Conservation (phyloP, 2,113 vertebrate species). For the Ovis canadensis region DNA sequence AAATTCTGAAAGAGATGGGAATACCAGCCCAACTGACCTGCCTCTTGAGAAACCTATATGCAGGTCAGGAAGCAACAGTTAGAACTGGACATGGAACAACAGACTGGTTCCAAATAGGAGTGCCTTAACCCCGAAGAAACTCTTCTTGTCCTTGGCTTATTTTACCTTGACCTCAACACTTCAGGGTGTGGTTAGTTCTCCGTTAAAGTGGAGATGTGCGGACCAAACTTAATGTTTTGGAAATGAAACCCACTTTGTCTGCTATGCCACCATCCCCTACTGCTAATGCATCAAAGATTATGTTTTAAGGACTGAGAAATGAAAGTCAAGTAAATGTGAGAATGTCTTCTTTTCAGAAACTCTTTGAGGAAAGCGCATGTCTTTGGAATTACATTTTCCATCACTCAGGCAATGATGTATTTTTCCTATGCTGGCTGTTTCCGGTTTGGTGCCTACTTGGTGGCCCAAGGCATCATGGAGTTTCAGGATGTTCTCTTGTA, state of each 20-base stretch:
- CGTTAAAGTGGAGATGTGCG: not conserved
- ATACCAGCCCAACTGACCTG: no score
- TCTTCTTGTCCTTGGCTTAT: not conserved
- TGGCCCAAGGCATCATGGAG: constrained; percentile 73
- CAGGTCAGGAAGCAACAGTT: no score
- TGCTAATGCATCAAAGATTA: not conserved
- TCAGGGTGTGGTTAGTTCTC: not conserved
- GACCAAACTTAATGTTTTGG: not conserved
- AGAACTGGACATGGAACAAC: no score
- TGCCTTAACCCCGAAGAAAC: not conserved
- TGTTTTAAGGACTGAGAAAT: not conserved
- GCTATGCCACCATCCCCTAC: not conserved
- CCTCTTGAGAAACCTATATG: no score
- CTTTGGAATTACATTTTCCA: constrained; percentile 88
- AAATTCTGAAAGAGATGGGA: no score
- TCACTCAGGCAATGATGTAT: constrained; percentile 94
- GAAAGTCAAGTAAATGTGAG: not conserved
- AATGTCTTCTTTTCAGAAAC: constrained; percentile 83
- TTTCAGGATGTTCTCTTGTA: constrained; percentile 89
- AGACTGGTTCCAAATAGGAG: no score
- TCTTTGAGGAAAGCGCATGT: constrained; percentile 91
- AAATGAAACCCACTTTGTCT: not conserved
- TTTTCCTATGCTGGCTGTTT: constrained; percentile 94
- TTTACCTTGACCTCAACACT: not conserved
- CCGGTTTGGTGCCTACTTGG: constrained; percentile 93